Conservation (phyloP, 2,888 invertebrate species). For the Mystacides longicornis region DNA sequence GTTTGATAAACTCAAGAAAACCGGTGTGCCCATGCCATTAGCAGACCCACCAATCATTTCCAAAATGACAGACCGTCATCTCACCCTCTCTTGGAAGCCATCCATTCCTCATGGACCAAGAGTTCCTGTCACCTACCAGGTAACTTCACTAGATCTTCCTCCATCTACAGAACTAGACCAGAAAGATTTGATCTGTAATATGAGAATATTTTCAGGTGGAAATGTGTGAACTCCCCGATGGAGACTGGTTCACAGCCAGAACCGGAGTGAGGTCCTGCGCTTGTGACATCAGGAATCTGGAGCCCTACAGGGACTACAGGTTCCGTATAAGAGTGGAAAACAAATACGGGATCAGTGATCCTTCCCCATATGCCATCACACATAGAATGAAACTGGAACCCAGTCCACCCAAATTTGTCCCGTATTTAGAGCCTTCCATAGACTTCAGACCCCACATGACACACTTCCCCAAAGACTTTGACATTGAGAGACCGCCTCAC, state of each 20-base stretch:
- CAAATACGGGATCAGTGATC: constrained; percentile 93
- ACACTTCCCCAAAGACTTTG: constrained; percentile 86
- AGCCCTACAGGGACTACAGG: constrained; percentile 90
- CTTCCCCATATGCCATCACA: constrained; percentile 84
- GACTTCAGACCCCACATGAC: constrained; percentile 80
- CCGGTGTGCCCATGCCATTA: constrained; percentile 80
- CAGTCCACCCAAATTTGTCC: constrained; percentile 70
- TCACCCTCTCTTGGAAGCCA: constrained; percentile 90
- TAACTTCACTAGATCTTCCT: constrained; percentile 33
- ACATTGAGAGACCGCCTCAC: constrained; percentile 79
- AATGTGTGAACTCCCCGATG: constrained; percentile 85
- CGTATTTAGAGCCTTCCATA: constrained; percentile 71
- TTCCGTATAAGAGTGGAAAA: constrained; percentile 95
- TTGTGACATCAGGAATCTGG: constrained; percentile 82
- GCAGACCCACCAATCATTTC: constrained; percentile 88
- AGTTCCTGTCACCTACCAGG: constrained; percentile 87
- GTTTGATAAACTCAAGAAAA: constrained; percentile 74
- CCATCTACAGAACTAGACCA: neutral
- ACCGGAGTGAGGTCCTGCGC: constrained; percentile 81
- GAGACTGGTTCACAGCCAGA: constrained; percentile 86
- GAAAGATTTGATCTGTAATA: neutral
- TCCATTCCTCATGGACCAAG: constrained; percentile 82
- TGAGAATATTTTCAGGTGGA: constrained; percentile 51
- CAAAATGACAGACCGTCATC: constrained; percentile 81
- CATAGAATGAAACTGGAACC: constrained; percentile 72